A percentile compares a stretch with the other conserved stretches of the same genome.
phyloP scores from a whole-genome alignment of 2,888 invertebrate genomes.

The Plutella xylostella region DNA sequence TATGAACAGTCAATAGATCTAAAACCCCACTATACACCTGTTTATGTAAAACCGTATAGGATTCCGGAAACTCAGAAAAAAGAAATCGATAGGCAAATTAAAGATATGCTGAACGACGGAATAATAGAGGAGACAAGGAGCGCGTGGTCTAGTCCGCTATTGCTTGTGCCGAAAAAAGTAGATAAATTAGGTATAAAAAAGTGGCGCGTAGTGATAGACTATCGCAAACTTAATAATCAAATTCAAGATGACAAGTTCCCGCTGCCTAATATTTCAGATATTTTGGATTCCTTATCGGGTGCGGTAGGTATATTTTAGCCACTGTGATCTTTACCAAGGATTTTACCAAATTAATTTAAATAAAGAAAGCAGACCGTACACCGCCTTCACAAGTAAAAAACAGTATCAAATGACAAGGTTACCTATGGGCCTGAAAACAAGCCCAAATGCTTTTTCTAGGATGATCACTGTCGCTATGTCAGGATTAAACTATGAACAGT shows the following conservation, averaged over 20 bases:
- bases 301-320: neutral
- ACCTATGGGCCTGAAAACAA: constrained; percentile 18
- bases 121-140: constrained; percentile 3
- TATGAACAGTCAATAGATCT: constrained; percentile 3
- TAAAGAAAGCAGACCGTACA: constrained; percentile 12
- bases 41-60: constrained; percentile 3
- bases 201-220: constrained; percentile 12
- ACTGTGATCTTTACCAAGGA: constrained; percentile 1
- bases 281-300: constrained; percentile 2
- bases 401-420: constrained; percentile 17
- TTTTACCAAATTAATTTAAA: constrained; percentile 3
- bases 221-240: constrained; percentile 3
- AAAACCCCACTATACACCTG: neutral
- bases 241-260: constrained; percentile 5
- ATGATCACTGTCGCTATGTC: constrained; percentile 17
- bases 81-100: constrained; percentile 5
- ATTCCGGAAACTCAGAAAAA: constrained; percentile 3
- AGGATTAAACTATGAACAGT: constrained; percentile 12
- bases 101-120: constrained; percentile 6
- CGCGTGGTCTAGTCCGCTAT: constrained; percentile 7
- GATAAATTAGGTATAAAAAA: constrained; percentile 5
- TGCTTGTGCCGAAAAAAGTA: constrained; percentile 6
- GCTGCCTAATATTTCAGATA: constrained; percentile 4
- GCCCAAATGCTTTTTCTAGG: constrained; percentile 15
- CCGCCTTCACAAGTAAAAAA: constrained; percentile 12